phyloP scores from a whole-genome alignment of 2,888 invertebrate species.

The Ichneumoninae sp. region DNA sequence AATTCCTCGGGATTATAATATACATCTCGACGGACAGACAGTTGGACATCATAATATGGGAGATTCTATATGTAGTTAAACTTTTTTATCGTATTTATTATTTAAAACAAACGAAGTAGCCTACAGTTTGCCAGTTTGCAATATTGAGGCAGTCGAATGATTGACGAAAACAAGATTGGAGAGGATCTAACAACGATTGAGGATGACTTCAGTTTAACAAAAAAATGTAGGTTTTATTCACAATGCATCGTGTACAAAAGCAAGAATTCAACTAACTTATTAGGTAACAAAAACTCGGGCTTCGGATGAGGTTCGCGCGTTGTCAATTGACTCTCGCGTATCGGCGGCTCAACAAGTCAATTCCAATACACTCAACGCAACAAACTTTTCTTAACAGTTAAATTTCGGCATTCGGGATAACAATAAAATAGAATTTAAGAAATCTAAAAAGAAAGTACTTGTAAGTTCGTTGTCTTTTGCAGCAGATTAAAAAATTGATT shows the following conservation, averaged over 20 bases:
- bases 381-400: not conserved
- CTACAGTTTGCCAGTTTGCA: not conserved
- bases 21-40: constrained; percentile 41
- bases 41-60: constrained; percentile 59
- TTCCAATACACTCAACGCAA: no score
- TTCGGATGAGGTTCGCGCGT: no score
- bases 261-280: no score
- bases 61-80: constrained; percentile 9
- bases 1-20: constrained; percentile 49
- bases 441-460: not conserved
- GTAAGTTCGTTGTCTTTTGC: not conserved
- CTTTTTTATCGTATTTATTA: not conserved
- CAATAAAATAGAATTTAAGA: not conserved
- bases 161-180: no score
- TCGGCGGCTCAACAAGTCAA: no score
- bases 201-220: no score
- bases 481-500: not conserved
- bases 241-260: no score
- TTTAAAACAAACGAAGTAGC: not conserved
- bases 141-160: no score
- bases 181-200: no score
- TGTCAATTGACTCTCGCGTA: no score
- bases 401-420: not conserved
- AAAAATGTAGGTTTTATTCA: no score
- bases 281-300: no score